Base-by-base conservation (phyloP, 2,113 vertebrate genomes). In the Sinocyclocheilus maitianheensis region DNA sequence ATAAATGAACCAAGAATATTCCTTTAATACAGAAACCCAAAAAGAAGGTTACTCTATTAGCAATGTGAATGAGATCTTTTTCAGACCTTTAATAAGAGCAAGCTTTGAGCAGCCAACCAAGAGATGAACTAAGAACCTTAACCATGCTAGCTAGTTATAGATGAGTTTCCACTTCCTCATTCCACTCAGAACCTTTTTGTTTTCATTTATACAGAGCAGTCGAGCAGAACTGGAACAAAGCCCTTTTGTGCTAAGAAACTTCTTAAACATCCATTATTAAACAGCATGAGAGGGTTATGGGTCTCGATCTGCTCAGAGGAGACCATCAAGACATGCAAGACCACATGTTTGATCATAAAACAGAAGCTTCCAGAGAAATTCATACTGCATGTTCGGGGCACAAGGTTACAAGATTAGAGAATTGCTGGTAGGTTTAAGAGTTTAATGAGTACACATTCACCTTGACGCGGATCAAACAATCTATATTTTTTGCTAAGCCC, bases 201-300 rank as follows among this genome's bases (percentile, higher is more conserved):
- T 77, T 13, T 77, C 43, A 62, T 88, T 77, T 85, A 86, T 88
- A 89, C 53, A 80, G 79, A 30, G 62, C 86, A 89, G 87, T 87
- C 85, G 82, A 92, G 91, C 80, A 79, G 81, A 93, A 89, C 63
- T 60, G 37, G 86, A 83, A 91, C 89, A 93, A 89, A 87, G 74
- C 69, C 85, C 90, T 91, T 92, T 91, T 88, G 90, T 85, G 77
- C 53, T 74, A 34, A 46, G 88, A 75, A 78, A 81, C 46, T 11
- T 18, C 85, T 77, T 77, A 43, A 77, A 91, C 88, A 89, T 94
- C 81, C 88, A 93, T 91, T 91, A 92, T 93, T 92, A 86, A 94
- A 87, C 67, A 89, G 55, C 85, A 82, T 14, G 37, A 20, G 22
- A 63, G 62, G 80, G 85, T 86, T 84, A 75, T 48, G 83, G 74